phyloP scores from a whole-genome alignment of 2,113 vertebrate species.

The Sylvietta virens region DNA sequence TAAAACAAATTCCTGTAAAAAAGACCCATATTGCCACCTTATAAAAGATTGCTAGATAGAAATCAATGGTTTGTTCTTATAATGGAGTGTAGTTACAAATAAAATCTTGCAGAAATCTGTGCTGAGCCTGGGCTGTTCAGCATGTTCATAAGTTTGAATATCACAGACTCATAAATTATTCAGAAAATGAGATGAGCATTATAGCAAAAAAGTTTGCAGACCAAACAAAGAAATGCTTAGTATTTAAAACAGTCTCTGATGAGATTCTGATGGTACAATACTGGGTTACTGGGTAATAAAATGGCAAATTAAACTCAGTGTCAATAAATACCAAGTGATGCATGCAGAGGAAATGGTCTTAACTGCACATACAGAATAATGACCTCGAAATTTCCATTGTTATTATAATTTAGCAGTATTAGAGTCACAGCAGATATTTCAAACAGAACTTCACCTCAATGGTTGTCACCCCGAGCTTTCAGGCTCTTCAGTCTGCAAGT shows the following conservation, averaged over 20 bases:
- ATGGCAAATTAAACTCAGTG: neutral
- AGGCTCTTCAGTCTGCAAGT: too few species aligned
- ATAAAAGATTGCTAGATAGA: neutral
- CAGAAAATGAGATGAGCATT: neutral
- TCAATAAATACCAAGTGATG: constrained; percentile 21
- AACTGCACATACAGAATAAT: neutral
- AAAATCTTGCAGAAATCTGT: neutral
- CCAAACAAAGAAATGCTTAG: neutral
- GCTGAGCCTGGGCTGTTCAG: neutral
- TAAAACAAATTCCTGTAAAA: neutral
- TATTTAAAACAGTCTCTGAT: constrained; percentile 4
- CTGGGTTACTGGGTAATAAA: constrained; percentile 15
- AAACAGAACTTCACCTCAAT: neutral
- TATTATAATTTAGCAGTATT: neutral
- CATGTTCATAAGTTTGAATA: neutral
- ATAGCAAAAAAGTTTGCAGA: neutral
- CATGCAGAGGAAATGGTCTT: neutral
- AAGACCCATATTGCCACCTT: neutral
- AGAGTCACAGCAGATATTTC: neutral
- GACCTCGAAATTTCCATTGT: neutral
- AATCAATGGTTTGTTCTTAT: neutral
- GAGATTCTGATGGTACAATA: neutral
- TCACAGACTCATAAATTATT: neutral
- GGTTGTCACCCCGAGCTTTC: too few species aligned
- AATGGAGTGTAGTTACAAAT: neutral